Conservation (phyloP, 1,140 invertebrate genomes). For the Trichonephila clavipes region DNA sequence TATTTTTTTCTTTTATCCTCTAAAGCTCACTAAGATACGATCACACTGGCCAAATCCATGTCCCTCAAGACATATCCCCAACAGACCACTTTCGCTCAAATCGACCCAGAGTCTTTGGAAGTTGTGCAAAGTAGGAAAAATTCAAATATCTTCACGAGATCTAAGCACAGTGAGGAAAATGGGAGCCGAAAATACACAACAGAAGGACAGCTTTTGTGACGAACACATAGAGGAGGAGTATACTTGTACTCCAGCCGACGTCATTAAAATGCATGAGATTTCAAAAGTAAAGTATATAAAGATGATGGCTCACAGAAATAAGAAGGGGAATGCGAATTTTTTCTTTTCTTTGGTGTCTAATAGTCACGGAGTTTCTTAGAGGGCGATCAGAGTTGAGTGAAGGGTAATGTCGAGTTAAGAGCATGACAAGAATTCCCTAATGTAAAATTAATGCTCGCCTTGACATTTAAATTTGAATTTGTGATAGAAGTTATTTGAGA, state of each 20-base stretch:
- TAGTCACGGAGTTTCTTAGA: background rate
- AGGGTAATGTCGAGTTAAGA: conserved; percentile 19
- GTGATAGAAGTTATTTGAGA: background rate
- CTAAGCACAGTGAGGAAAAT: background rate
- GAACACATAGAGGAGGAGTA: background rate
- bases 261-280: conserved; percentile 70
- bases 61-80: background rate
- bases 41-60: no score
- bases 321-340: background rate
- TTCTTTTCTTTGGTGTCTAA: conserved; percentile 16
- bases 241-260: conserved; percentile 17
- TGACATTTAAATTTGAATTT: background rate
- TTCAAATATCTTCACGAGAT: conserved; percentile 31
- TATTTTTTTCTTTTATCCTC: no score
- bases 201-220: conserved; percentile 54
- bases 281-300: conserved; percentile 67
- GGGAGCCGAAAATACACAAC: conserved; percentile 21
- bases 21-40: no score
- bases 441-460: background rate
- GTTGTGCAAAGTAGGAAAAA: conserved; percentile 45
- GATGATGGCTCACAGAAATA: conserved; percentile 22
- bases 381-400: background rate
- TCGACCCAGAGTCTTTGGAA: background rate
- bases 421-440: conserved; percentile 17
- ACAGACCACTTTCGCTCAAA: background rate